Percentiles rank a stretch among this genome's conserved stretches.
These are phyloP conservation scores for Vulpes ferrilata DNA, from an alignment of 2,113 vertebrate species.

Conservation along the genomic window DNA sequence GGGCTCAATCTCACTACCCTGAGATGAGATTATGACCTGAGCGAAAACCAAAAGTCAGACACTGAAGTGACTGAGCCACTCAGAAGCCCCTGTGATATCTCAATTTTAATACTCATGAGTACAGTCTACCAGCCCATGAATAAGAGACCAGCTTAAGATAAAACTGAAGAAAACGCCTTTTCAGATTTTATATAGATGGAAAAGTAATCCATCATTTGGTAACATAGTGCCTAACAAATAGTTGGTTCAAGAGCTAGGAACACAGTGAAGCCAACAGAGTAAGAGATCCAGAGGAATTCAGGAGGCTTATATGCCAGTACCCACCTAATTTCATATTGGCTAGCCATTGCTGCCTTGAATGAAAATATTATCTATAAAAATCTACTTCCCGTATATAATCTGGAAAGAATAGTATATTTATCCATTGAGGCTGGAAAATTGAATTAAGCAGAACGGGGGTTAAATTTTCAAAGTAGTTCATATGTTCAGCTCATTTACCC, in stretches of 20 bases:
- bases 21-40: background rate
- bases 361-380: slow-evolving; percentile 17
- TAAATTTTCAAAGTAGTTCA: slow-evolving; percentile 19
- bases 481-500: background rate
- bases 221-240: background rate
- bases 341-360: background rate
- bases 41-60: background rate
- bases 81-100: background rate
- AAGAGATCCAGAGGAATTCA: background rate
- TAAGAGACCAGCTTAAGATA: background rate
- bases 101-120: background rate
- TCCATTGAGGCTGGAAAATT: background rate
- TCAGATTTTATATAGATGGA: background rate
- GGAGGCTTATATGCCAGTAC: background rate
- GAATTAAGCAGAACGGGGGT: background rate
- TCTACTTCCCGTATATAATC: background rate
- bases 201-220: background rate
- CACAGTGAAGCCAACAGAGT: background rate
- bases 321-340: background rate
- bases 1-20: background rate
- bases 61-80: background rate
- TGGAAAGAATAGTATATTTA: background rate
- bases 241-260: background rate
- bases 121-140: background rate
- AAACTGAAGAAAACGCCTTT: slow-evolving; percentile 6